Conservation (phyloP, 1,140 invertebrate genomes). For the Penaeus chinensis region DNA sequence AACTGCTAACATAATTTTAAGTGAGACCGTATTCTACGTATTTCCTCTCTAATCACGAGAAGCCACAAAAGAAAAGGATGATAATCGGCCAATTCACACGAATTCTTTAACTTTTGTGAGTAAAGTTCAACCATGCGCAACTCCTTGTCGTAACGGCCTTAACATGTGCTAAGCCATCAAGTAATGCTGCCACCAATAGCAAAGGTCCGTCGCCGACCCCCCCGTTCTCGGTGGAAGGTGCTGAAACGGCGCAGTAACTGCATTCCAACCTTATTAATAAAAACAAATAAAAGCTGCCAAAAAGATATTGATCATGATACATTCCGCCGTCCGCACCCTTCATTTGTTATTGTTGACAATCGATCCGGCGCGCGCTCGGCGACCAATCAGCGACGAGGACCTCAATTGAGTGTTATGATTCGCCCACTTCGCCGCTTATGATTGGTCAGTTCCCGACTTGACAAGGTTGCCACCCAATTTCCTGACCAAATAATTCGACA, state of each 20-base stretch:
- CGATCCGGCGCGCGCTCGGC: conserved; percentile 43
- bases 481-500: conserved; percentile 61
- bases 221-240: conserved; percentile 22
- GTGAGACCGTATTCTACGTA: too few relatives aligned
- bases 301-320: conserved; percentile 56
- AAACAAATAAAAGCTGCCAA: conserved; percentile 48
- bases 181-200: too few relatives aligned
- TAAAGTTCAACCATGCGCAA: too few relatives aligned
- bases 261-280: conserved; percentile 33
- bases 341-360: conserved; percentile 62
- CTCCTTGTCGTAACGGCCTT: too few relatives aligned
- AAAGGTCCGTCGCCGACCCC: too few relatives aligned
- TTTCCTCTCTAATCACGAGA: too few relatives aligned
- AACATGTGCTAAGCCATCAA: too few relatives aligned
- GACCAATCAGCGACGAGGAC: conserved; percentile 48
- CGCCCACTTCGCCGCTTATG: conserved; percentile 33
- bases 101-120: too few relatives aligned
- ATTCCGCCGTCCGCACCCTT: conserved; percentile 45
- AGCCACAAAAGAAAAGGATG: too few relatives aligned
- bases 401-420: conserved; percentile 57
- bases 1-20: too few relatives aligned
- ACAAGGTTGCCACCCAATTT: conserved; percentile 61
- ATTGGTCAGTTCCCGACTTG: conserved; percentile 47
- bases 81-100: too few relatives aligned
- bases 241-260: conserved; percentile 26